Conservation (phyloP, 1,140 invertebrate genomes). For the Lepeophtheirus salmonis region DNA sequence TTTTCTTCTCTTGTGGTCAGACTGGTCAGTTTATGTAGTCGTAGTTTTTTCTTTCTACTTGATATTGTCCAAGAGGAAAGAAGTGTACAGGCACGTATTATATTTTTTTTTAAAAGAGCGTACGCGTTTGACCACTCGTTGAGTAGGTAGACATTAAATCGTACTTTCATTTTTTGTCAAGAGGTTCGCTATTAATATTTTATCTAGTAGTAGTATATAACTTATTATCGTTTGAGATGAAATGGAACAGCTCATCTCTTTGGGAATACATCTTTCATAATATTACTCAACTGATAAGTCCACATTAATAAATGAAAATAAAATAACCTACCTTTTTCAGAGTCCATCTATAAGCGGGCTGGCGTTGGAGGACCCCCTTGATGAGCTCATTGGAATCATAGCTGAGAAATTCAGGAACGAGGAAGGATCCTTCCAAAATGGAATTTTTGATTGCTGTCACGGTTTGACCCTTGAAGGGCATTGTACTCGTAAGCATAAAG, state of each 20-base stretch:
- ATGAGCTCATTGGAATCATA: conserved; percentile 2
- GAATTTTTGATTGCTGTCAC: conserved; percentile 19
- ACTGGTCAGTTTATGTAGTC: neutral
- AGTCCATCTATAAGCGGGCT: neutral
- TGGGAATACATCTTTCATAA: neutral
- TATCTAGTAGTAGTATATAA: no score
- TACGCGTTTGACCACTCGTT: neutral
- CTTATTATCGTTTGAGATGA: no score
- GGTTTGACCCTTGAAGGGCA: conserved; percentile 34
- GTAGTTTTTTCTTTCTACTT: neutral
- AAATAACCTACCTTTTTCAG: neutral
- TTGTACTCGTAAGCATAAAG: conserved; percentile 53
- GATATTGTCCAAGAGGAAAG: neutral
- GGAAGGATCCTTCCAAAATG: conserved; percentile 19
- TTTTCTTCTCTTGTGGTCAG: neutral
- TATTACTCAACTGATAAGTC: neutral
- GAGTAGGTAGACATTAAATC: neutral
- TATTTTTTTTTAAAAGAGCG: neutral
- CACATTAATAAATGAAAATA: neutral
- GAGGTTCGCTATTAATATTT: neutral
- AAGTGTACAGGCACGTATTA: neutral
- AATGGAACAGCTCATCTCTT: no score
- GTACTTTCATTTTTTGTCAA: neutral
- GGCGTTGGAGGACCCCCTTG: conserved; percentile 1
- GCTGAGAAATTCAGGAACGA: conserved; percentile 7